phyloP scores from a whole-genome alignment of 35 echinoderm and acorn worm genomes.

The Holothuria glaberrima region DNA sequence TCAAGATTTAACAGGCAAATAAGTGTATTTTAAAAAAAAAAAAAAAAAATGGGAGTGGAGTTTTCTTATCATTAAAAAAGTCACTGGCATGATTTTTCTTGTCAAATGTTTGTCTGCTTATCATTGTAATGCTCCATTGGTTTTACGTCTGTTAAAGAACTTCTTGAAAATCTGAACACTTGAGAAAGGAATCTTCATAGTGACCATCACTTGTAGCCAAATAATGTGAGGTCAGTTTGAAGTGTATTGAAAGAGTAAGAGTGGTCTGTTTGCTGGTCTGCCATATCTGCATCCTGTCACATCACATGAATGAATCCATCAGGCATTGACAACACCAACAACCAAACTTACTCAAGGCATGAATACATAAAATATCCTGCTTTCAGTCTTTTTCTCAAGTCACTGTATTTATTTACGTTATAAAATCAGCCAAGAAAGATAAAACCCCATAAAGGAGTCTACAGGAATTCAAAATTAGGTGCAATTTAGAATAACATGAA shows the following conservation, averaged over 20 bases:
- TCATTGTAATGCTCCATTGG: too few species aligned
- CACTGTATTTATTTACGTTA: slow-evolving; percentile 60
- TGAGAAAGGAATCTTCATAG: neutral
- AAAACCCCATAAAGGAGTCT: slow-evolving; percentile 56
- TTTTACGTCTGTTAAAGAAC: too few species aligned
- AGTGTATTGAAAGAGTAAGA: neutral
- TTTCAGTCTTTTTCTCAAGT: slow-evolving; percentile 33
- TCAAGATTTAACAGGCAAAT: too few species aligned
- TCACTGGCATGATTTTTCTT: too few species aligned
- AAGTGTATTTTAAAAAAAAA: too few species aligned
- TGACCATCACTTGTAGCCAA: too few species aligned
- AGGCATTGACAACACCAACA: neutral
- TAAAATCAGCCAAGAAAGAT: slow-evolving; percentile 49
- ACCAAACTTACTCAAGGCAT: slow-evolving; percentile 44
- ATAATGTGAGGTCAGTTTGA: neutral
- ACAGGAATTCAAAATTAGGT: slow-evolving; percentile 61
- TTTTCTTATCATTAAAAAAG: too few species aligned
- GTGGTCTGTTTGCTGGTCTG: neutral
- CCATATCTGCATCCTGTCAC: neutral
- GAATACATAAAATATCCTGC: slow-evolving; percentile 52
- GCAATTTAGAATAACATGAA: slow-evolving; percentile 65
- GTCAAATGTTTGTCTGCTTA: too few species aligned
- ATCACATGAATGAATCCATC: neutral
- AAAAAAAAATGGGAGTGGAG: too few species aligned
- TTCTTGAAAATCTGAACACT: too few species aligned